phyloP scores from a whole-genome alignment of 2,888 invertebrate genomes.

The Drosophila colorata region DNA sequence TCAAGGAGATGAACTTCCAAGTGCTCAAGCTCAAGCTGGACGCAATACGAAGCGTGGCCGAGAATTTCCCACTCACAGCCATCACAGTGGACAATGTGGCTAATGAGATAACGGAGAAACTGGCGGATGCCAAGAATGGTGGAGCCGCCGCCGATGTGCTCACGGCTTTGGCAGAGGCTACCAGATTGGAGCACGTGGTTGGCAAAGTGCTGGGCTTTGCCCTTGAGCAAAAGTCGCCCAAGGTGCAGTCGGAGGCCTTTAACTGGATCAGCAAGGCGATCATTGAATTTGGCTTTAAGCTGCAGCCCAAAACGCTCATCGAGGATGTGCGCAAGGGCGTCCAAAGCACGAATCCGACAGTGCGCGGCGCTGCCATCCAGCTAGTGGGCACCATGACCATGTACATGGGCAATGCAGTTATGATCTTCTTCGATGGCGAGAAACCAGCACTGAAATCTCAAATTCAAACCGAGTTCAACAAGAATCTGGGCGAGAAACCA shows the following conservation, averaged over 20 bases:
- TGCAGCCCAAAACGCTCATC: slow-evolving; percentile 91
- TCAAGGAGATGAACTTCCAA: slow-evolving; percentile 95
- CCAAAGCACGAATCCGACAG: slow-evolving; percentile 93
- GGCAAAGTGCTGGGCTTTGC: slow-evolving; percentile 90
- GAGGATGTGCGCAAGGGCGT: slow-evolving; percentile 93
- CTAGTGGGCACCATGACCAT: slow-evolving; percentile 90
- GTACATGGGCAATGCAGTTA: slow-evolving; percentile 91
- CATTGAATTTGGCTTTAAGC: slow-evolving; percentile 93
- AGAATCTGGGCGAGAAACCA: slow-evolving; percentile 90
- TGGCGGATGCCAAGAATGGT: slow-evolving; percentile 93
- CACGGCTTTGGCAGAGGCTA: slow-evolving; percentile 91
- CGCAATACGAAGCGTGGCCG: slow-evolving; percentile 91
- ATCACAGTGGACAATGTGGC: slow-evolving; percentile 91
- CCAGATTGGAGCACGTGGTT: slow-evolving; percentile 90
- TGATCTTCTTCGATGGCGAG: slow-evolving; percentile 93
- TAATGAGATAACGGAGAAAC: slow-evolving; percentile 92
- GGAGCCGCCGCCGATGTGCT: slow-evolving; percentile 88
- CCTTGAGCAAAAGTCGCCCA: slow-evolving; percentile 95
- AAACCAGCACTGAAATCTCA: slow-evolving; percentile 93
- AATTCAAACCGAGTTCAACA: slow-evolving; percentile 94
- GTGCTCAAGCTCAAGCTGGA: slow-evolving; percentile 94
- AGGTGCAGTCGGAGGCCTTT: slow-evolving; percentile 94
- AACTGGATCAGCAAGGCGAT: slow-evolving; percentile 92
- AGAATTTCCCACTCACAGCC: slow-evolving; percentile 90
- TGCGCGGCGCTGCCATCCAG: slow-evolving; percentile 90